phyloP scores from a whole-genome alignment of 2,797 vertebrate species.

The Luscinia megarhynchos region DNA sequence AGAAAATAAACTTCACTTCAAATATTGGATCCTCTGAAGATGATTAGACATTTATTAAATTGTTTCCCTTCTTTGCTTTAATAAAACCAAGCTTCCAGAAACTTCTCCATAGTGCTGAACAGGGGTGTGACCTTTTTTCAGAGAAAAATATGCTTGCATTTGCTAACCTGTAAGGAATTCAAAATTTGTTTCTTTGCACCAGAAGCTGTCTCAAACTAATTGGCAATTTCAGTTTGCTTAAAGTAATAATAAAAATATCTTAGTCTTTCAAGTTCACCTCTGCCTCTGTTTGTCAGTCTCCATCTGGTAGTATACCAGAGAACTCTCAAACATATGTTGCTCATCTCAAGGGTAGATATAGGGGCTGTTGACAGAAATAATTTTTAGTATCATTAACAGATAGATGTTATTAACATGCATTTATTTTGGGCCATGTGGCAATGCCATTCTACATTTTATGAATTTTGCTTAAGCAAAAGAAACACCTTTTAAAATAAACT shows the following conservation, averaged over 20 bases:
- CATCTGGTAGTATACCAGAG: background rate
- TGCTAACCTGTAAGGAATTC: background rate
- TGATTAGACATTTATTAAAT: background rate
- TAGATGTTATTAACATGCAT: background rate
- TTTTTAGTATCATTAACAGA: background rate
- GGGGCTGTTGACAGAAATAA: background rate
- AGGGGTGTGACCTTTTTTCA: background rate
- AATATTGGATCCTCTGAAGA: background rate
- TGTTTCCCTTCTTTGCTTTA: background rate
- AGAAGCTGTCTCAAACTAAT: constrained; percentile 6
- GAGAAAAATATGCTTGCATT: background rate
- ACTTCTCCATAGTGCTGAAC: background rate
- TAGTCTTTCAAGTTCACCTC: constrained; percentile 19
- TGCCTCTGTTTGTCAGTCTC: constrained; percentile 4
- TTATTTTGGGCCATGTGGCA: background rate
- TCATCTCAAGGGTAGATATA: background rate
- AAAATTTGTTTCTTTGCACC: background rate
- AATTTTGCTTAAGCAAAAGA: background rate
- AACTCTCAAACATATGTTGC: background rate
- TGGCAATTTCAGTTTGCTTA: background rate
- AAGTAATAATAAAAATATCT: background rate
- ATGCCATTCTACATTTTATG: background rate
- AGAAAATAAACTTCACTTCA: constrained; percentile 17
- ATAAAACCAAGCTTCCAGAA: constrained; percentile 10
- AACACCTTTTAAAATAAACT: background rate